These are phyloP conservation scores for Calephelis perditalis DNA, from an alignment of 2,888 invertebrate genomes.

Conservation along the genomic window DNA sequence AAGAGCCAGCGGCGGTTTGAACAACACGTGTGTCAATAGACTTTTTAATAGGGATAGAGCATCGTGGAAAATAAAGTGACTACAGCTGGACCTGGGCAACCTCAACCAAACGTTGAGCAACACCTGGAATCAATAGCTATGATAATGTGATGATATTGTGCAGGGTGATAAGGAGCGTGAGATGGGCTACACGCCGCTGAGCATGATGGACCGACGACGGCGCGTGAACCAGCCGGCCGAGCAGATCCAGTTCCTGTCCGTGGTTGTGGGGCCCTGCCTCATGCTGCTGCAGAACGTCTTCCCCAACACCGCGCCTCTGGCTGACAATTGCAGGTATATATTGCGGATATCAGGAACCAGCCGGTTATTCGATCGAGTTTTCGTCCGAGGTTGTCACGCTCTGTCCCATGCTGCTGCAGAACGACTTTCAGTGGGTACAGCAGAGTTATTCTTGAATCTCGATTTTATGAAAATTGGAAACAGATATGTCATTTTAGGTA, in stretches of 20 bases:
- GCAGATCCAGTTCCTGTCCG: slow-evolving; percentile 80
- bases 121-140: too few species aligned
- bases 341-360: slow-evolving; percentile 45
- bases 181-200: slow-evolving; percentile 78
- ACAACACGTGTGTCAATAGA: too few species aligned
- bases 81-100: too few species aligned
- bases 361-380: slow-evolving; percentile 81
- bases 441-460: too few species aligned
- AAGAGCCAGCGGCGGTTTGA: too few species aligned
- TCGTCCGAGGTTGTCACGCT: slow-evolving; percentile 78
- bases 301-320: slow-evolving; percentile 71
- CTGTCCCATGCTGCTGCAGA: slow-evolving; percentile 72
- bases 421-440: slow-evolving; percentile 47
- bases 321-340: slow-evolving; percentile 65
- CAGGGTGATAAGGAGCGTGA: slow-evolving; percentile 80
- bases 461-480: too few species aligned
- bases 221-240: slow-evolving; percentile 77
- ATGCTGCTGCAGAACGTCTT: slow-evolving; percentile 71
- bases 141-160: too few species aligned
- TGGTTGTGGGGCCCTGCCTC: slow-evolving; percentile 78
- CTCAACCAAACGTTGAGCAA: too few species aligned
- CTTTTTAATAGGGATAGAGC: too few species aligned
- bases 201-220: slow-evolving; percentile 81
- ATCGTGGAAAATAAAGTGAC: too few species aligned
- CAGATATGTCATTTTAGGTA: too few species aligned